Percentiles rank a stretch among this genome's conserved stretches.
Evolutionary conservation across 2,888 invertebrate species (phyloP).

Genomic region (Melipona bicolor): DNA sequence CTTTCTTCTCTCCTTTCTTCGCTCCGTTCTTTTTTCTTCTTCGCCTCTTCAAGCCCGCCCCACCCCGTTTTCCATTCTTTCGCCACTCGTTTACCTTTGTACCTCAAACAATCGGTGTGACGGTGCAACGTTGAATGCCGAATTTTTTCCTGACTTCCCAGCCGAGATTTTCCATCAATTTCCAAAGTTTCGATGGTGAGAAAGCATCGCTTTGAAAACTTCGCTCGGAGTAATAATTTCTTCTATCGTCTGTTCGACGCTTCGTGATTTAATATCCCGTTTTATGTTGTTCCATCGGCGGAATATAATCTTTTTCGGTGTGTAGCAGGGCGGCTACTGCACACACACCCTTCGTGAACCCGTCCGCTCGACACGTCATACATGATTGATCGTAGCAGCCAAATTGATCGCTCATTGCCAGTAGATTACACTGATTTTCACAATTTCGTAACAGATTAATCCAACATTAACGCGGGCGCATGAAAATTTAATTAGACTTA

Average conservation of each 20-base stretch:
- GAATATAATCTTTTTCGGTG: conserved; percentile 20
- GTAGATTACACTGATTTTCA: conserved; percentile 25
- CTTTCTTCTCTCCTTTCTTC: conserved; percentile 41
- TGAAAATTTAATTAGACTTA: conserved; percentile 10
- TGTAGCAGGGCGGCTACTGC: conserved; percentile 3
- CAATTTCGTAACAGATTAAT: conserved; percentile 17
- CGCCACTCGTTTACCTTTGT: conserved; percentile 24
- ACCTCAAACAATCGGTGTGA: conserved; percentile 41
- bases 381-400: conserved; percentile 25
- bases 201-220: neutral
- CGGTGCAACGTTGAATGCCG: neutral
- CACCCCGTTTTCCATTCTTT: neutral
- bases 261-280: conserved; percentile 1
- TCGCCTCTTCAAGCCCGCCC: conserved; percentile 20
- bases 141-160: neutral
- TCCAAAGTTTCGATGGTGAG: neutral
- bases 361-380: conserved; percentile 1
- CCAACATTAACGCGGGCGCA: neutral
- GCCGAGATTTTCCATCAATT: neutral
- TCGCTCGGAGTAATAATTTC: neutral
- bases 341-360: conserved; percentile 18
- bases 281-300: conserved; percentile 1
- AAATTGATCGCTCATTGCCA: conserved; percentile 30
- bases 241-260: neutral
- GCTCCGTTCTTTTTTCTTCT: conserved; percentile 39